These are phyloP conservation scores for Dryadula phaetusa DNA, from an alignment of 2,888 invertebrate species.

Conservation along the genomic window DNA sequence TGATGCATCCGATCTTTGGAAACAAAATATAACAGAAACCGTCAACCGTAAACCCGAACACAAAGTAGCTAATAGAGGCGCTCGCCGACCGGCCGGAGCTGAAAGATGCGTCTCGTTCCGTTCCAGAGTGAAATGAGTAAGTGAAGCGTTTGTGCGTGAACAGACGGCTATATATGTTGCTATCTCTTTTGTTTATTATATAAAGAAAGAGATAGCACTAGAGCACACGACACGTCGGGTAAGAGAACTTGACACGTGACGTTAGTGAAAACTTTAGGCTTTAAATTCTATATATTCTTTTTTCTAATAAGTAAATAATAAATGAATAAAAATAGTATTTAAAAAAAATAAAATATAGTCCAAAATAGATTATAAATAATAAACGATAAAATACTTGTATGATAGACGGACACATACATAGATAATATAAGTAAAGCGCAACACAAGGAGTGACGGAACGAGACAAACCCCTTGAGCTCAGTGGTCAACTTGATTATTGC, in stretches of 20 bases:
- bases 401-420: neutral
- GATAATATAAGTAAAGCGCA: slow-evolving; percentile 24
- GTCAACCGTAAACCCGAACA: slow-evolving; percentile 51
- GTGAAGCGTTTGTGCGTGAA: slow-evolving; percentile 3
- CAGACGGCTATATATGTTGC: neutral
- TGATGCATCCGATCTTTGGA: slow-evolving; percentile 28
- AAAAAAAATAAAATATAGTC: neutral
- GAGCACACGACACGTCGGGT: neutral
- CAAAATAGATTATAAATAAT: neutral
- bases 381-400: neutral
- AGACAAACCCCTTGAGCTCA: slow-evolving; percentile 59
- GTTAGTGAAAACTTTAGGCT: neutral
- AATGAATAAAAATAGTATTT: neutral
- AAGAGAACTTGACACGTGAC: neutral
- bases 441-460: slow-evolving; percentile 54
- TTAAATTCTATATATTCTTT: neutral
- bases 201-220: neutral
- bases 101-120: slow-evolving; percentile 59
- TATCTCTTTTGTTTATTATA: neutral
- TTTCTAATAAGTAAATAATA: neutral
- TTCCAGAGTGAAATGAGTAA: slow-evolving; percentile 16
- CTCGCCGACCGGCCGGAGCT: slow-evolving; percentile 47
- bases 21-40: slow-evolving; percentile 22
- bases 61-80: slow-evolving; percentile 49
- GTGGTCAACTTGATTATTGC: slow-evolving; percentile 27